phyloP scores from a whole-genome alignment of 2,113 vertebrate species.

The Tichodroma muraria region DNA sequence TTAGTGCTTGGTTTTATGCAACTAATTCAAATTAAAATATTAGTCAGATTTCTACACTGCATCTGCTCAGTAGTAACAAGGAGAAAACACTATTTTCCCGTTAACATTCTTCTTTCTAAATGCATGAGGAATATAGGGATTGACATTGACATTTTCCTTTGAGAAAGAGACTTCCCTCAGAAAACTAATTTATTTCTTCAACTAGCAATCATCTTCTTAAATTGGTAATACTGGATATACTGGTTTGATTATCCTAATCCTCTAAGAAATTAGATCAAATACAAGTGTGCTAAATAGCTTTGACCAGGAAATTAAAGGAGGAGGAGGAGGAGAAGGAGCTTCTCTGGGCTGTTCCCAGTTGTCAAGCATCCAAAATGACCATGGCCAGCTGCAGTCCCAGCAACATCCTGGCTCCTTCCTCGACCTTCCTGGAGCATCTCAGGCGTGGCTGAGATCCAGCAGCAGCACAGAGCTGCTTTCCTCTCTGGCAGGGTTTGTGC shows the following conservation, averaged over 20 bases:
- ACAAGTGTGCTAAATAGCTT: neutral
- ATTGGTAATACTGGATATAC: neutral
- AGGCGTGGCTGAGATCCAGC: neutral
- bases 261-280: neutral
- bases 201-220: neutral
- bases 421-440: neutral
- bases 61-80: neutral
- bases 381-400: neutral
- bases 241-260: neutral
- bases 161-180: neutral
- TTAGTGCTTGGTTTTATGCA: neutral
- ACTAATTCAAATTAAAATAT: neutral
- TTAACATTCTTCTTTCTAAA: neutral
- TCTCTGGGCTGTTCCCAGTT: neutral
- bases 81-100: neutral
- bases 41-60: neutral
- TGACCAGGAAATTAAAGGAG: neutral
- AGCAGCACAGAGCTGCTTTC: neutral
- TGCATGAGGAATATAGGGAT: neutral
- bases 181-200: neutral
- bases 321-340: neutral
- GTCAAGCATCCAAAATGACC: neutral
- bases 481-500: neutral
- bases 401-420: neutral
- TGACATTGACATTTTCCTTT: neutral